Conservation (phyloP, 92 coral and sea anemone genomes). For the Montipora capitata region DNA sequence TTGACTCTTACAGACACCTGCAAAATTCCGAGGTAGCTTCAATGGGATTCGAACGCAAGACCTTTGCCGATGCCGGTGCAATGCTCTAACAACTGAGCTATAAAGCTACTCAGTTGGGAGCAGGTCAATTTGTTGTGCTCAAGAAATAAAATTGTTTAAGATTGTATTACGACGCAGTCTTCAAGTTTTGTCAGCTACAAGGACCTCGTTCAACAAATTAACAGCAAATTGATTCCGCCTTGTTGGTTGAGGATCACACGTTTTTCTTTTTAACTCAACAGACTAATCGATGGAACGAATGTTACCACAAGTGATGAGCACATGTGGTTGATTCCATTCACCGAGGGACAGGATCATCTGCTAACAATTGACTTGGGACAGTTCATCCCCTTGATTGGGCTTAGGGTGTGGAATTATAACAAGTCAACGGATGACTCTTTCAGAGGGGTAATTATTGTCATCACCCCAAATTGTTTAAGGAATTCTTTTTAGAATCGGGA, state of each 20-base stretch:
- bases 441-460: constrained; percentile 83
- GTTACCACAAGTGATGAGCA: constrained; percentile 94
- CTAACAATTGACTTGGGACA: constrained; percentile 85
- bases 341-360: constrained; percentile 89
- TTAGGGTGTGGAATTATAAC: constrained; percentile 98
- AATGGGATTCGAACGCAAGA: no score
- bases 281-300: constrained; percentile 91
- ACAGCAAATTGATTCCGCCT: no score
- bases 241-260: background rate
- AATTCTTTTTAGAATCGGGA: background rate
- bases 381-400: constrained; percentile 79
- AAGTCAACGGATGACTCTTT: constrained; percentile 94
- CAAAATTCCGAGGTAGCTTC: no score
- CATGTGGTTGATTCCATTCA: constrained; percentile 98
- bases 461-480: background rate
- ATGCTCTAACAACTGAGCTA: no score
- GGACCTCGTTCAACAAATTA: no score
- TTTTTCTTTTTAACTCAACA: constrained; percentile 21
- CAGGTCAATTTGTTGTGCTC: no score
- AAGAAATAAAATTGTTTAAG: no score
- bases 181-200: no score
- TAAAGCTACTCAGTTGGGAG: no score
- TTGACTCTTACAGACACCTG: no score
- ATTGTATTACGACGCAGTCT: no score
- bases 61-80: no score